Conservation (phyloP, 2,797 vertebrate genomes). For the Macropus fuliginosus region DNA sequence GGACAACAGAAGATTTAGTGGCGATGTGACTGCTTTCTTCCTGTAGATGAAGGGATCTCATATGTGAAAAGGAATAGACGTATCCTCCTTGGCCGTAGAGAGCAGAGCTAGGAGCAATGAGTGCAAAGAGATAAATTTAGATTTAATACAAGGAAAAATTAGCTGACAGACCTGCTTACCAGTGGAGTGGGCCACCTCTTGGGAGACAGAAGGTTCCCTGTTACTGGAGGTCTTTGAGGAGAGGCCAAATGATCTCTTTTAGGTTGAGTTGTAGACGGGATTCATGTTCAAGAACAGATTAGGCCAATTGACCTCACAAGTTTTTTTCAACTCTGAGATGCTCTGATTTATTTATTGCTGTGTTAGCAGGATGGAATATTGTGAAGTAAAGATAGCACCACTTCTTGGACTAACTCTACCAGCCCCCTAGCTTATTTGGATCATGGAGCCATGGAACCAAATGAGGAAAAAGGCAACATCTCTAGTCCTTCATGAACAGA, state of each 20-base stretch:
- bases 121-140: neutral
- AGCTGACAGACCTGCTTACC: neutral
- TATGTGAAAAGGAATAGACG: neutral
- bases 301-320: neutral
- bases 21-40: neutral
- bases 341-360: neutral
- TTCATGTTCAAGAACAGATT: neutral
- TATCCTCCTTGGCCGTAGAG: neutral
- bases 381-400: neutral
- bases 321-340: neutral
- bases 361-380: slow-evolving; percentile 1
- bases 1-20: neutral
- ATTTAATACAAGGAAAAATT: neutral
- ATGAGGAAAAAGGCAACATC: neutral
- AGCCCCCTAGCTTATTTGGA: neutral
- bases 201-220: neutral
- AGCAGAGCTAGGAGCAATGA: neutral
- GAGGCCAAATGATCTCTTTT: slow-evolving; percentile 6
- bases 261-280: neutral
- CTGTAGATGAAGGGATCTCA: neutral
- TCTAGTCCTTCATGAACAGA: neutral
- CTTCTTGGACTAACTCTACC: neutral
- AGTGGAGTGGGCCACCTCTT: neutral
- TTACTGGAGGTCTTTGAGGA: neutral
- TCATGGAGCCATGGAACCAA: neutral